Conservation (phyloP, 2,888 invertebrate species). For the Macaria notata region DNA sequence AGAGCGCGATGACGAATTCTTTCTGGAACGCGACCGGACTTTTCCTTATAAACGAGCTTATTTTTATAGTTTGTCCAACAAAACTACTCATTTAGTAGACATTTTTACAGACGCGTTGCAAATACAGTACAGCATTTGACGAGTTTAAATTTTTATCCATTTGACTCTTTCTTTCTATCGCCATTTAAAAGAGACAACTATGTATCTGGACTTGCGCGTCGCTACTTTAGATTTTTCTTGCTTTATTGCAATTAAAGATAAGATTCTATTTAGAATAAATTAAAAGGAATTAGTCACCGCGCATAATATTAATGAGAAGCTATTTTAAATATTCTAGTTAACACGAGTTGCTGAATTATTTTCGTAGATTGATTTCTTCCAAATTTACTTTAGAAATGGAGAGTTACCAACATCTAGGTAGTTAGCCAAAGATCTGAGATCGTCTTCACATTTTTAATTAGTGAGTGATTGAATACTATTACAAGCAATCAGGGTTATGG, state of each 20-base stretch:
- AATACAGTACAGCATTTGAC: conserved; percentile 6
- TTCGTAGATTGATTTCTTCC: conserved; percentile 3
- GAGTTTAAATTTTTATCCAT: conserved; percentile 22
- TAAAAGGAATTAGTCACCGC: conserved; percentile 3
- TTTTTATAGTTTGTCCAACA: too few species aligned
- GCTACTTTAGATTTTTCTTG: background rate
- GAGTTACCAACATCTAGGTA: conserved; percentile 29
- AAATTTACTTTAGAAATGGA: conserved; percentile 11
- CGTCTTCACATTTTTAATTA: background rate
- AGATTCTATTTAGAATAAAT: too few species aligned
- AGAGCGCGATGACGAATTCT: too few species aligned
- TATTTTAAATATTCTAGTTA: too few species aligned
- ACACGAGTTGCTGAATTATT: too few species aligned
- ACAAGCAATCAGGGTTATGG: too few species aligned
- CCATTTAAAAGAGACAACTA: conserved; percentile 9
- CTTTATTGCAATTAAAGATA: too few species aligned
- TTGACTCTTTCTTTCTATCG: conserved; percentile 14
- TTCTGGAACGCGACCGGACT: too few species aligned
- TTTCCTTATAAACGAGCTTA: too few species aligned
- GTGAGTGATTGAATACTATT: too few species aligned
- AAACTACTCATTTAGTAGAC: too few species aligned
- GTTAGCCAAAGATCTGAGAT: conserved; percentile 35
- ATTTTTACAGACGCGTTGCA: too few species aligned
- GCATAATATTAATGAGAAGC: conserved; percentile 6
- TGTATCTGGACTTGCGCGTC: conserved; percentile 3